Percentiles rank a stretch among this genome's conserved stretches.
Evolutionary conservation across 2,888 invertebrate species (phyloP).

Genomic region (Heliothis peltigera): DNA sequence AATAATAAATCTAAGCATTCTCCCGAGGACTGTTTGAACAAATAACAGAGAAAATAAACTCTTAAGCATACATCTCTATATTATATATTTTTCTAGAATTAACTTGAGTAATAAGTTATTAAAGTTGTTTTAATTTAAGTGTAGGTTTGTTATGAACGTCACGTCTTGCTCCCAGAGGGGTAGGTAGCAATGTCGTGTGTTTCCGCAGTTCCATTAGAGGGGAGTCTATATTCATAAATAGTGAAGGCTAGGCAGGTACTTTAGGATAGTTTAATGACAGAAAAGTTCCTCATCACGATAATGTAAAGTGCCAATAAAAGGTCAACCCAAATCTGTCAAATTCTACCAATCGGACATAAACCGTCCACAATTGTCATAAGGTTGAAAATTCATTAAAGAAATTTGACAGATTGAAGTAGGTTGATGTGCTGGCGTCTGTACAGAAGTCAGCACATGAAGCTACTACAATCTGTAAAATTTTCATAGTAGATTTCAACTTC

Average conservation of each 20-base stretch:
- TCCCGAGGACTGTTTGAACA: slow-evolving; percentile 36
- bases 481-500: no score
- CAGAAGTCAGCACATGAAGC: no score
- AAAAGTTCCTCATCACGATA: neutral
- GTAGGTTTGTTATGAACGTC: slow-evolving; percentile 13
- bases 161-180: slow-evolving; percentile 17
- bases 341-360: no score
- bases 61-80: slow-evolving; percentile 17
- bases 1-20: slow-evolving; percentile 42
- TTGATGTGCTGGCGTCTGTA: no score
- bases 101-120: slow-evolving; percentile 11
- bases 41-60: slow-evolving; percentile 41
- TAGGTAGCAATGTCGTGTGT: slow-evolving; percentile 26
- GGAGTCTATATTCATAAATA: slow-evolving; percentile 14
- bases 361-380: no score
- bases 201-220: slow-evolving; percentile 23
- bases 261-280: neutral
- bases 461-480: no score
- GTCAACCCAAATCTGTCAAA: no score
- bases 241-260: neutral
- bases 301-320: neutral
- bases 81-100: slow-evolving; percentile 10
- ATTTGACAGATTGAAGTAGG: no score
- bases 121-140: slow-evolving; percentile 30
- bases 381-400: no score